Evolutionary conservation across 1,140 invertebrate genomes (phyloP), one percentile per base, ranked within the genome.

Genomic region (Meloidogyne chitwoodi): DNA sequence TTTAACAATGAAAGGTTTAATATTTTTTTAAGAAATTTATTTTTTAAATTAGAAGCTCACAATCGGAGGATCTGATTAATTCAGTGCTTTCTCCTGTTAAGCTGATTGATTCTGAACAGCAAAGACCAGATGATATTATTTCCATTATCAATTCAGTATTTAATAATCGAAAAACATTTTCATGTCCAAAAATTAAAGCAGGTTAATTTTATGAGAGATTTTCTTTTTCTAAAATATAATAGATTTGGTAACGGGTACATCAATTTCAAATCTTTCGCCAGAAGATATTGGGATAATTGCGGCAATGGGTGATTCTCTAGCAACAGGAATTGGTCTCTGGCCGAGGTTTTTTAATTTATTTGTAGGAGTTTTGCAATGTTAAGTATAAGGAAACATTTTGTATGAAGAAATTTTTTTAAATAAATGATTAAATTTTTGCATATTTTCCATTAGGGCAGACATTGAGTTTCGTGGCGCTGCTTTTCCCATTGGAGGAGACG

Each of bases 381-480:
- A n/a, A n/a, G n/a, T n/a, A n/a, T n/a, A n/a, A n/a, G n/a, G n/a
- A n/a, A n/a, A n/a, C n/a, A n/a, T n/a, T n/a, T n/a, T n/a, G n/a
- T n/a, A n/a, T n/a, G n/a, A n/a, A n/a, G n/a, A n/a, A n/a, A n/a
- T n/a, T n/a, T n/a, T n/a, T n/a, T n/a, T n/a, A n/a, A n/a, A n/a
- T n/a, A n/a, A n/a, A n/a, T n/a, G n/a, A n/a, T n/a, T n/a, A n/a
- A n/a, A n/a, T n/a, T n/a, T n/a, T n/a, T n/a, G n/a, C n/a, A n/a
- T n/a, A n/a, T n/a, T n/a, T n/a, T n/a, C n/a, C n/a, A n/a, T n/a
- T 19, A 65, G 26, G 12, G 73, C 76, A 10, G 71, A 80, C 29
- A 87, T 85, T 56, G 84, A 85, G 66, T 85, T 85, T 71, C 84
- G 84, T 11, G 84, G 84, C 24, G 83, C 85, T 5, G 81, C 86